Conservation (phyloP, 2,888 invertebrate genomes). For the Torymus aiolomorphi region DNA sequence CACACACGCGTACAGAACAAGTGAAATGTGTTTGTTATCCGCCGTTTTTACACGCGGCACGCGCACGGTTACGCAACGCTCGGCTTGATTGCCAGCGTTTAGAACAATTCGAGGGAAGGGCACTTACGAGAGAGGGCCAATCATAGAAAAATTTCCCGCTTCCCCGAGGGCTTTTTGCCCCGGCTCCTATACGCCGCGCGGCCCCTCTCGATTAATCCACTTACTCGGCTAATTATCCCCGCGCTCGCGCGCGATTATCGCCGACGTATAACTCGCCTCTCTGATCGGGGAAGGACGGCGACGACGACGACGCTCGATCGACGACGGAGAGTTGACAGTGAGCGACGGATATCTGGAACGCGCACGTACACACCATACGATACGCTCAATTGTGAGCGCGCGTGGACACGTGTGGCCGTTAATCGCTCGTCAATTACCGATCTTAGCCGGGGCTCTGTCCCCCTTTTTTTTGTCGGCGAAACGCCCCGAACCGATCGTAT, state of each 20-base stretch:
- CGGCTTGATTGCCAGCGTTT: slow-evolving; percentile 39
- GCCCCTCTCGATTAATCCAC: slow-evolving; percentile 47
- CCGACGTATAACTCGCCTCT: slow-evolving; percentile 14
- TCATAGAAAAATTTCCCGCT: slow-evolving; percentile 45
- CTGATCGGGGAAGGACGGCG: neutral
- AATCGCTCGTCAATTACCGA: slow-evolving; percentile 60
- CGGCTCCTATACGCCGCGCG: neutral
- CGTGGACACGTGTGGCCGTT: slow-evolving; percentile 55
- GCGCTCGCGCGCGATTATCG: slow-evolving; percentile 19
- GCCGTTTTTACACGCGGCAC: neutral
- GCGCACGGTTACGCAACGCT: slow-evolving; percentile 16
- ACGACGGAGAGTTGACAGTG: neutral
- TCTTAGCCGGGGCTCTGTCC: slow-evolving; percentile 18
- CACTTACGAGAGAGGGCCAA: slow-evolving; percentile 10
- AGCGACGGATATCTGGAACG: slow-evolving; percentile 45
- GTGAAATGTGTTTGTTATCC: slow-evolving; percentile 23
- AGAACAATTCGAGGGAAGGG: slow-evolving; percentile 43
- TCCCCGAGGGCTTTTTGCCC: slow-evolving; percentile 24
- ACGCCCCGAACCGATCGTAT: slow-evolving; percentile 36
- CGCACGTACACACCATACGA: slow-evolving; percentile 13
- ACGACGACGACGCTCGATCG: too few relatives aligned
- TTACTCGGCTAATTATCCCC: slow-evolving; percentile 47
- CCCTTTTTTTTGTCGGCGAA: slow-evolving; percentile 27
- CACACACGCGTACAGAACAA: neutral
- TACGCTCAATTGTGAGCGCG: slow-evolving; percentile 51